These are phyloP conservation scores for Bufo bufo DNA, from an alignment of 2,113 vertebrate species.

Conservation along the genomic window DNA sequence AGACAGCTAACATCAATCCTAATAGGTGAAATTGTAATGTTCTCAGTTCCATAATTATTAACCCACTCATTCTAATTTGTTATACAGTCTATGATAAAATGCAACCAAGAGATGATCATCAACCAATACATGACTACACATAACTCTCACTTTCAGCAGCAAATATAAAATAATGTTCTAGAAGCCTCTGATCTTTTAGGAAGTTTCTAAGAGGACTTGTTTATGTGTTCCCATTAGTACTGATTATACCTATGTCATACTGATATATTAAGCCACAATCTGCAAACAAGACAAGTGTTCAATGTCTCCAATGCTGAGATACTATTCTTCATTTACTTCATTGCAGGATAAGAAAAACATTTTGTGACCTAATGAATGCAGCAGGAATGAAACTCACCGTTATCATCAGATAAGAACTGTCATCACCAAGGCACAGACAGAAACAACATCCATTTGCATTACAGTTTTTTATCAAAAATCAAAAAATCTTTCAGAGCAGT, in stretches of 20 bases:
- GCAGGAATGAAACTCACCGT: not conserved
- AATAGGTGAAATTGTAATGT: not conserved
- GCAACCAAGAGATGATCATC: not conserved
- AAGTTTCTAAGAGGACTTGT: not conserved
- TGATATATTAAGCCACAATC: slow-evolving; percentile 9
- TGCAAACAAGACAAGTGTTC: slow-evolving; percentile 11
- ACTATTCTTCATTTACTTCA: not conserved
- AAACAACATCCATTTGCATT: not conserved
- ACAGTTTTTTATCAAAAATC: not conserved
- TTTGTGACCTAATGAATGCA: not conserved
- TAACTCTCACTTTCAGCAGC: not conserved
- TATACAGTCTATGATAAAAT: not conserved
- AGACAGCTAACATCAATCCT: not conserved
- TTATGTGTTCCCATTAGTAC: slow-evolving; percentile 4
- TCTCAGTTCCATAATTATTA: not conserved
- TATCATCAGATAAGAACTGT: slow-evolving; percentile 5
- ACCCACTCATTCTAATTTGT: not conserved
- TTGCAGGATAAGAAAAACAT: slow-evolving; percentile 15
- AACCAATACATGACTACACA: not conserved
- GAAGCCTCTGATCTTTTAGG: not conserved
- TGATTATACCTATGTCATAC: not conserved
- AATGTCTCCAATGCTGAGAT: not conserved
- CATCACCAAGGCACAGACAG: not conserved
- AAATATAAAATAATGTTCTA: slow-evolving; percentile 15
- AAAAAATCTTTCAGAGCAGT: too few relatives aligned